These are phyloP conservation scores for Zophobas morio DNA, from an alignment of 1,140 invertebrate species.

Conservation along the genomic window DNA sequence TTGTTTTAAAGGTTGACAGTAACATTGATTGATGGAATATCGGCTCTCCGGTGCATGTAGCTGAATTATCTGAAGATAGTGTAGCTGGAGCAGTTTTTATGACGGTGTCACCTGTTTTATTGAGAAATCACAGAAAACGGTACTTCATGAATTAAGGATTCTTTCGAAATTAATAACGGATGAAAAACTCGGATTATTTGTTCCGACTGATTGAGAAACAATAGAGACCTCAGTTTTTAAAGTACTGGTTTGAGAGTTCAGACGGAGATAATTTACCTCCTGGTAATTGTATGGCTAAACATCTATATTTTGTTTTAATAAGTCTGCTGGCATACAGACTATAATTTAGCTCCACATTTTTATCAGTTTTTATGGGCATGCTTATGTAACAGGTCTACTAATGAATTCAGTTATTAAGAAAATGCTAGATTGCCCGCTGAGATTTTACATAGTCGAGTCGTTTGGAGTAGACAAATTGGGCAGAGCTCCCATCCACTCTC, in stretches of 20 bases:
- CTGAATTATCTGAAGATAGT: constrained; percentile 55
- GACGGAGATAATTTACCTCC: not conserved
- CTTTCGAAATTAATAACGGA: constrained; percentile 38
- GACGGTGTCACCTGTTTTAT: constrained; percentile 53
- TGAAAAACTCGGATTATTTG: constrained; percentile 50
- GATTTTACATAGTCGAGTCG: constrained; percentile 1
- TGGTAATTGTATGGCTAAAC: not conserved
- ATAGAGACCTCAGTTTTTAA: not conserved
- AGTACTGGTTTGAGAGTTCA: not conserved
- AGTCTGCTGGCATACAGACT: not conserved
- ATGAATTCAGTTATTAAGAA: constrained; percentile 24
- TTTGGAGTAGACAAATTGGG: constrained; percentile 3
- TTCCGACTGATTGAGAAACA: constrained; percentile 9
- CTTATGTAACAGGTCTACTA: not conserved
- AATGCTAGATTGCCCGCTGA: constrained; percentile 8
- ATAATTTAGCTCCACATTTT: constrained; percentile 9
- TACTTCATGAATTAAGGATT: constrained; percentile 57
- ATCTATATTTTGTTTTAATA: constrained; percentile 24
- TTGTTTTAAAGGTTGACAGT: constrained; percentile 63
- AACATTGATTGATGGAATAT: constrained; percentile 64
- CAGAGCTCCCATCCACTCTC: not conserved
- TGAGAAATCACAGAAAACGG: constrained; percentile 57
- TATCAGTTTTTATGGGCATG: not conserved
- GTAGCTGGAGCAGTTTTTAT: constrained; percentile 53
- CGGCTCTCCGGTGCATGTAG: constrained; percentile 58